Evolutionary conservation across 2,797 vertebrate genomes (phyloP), one percentile per base, ranked within the genome.

Genomic region (Sylvia borin): DNA sequence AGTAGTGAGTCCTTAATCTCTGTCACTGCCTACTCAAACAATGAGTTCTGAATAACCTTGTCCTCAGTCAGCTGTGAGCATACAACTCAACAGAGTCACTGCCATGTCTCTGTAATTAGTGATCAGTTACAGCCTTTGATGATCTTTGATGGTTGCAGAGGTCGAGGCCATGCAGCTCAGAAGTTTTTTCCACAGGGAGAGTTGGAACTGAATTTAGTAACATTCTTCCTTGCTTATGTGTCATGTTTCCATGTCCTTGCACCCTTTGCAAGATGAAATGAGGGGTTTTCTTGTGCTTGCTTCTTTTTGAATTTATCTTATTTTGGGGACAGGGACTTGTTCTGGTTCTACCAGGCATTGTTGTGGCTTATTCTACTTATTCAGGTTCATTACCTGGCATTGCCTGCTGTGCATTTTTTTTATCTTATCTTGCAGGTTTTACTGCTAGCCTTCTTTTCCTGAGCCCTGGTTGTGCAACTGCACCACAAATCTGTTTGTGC

Each of bases 341-440:
- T 57, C 45, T 78, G 17, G 5, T 91, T 88, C 26, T 26, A 53
- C 66, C 32, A 75, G 47, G 13, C 18, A 34, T 61, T 19, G 57
- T 42, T 67, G 5, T n/a, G 66, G 67, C 18, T 58, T 89, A 12
- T 40, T 92, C 40, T 51, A 51, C 25, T 36, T 36, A 8, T 36
- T 36, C 36, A 36, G 36, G 36, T 10, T 36, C 10, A 36, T 36
- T 36, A 36, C 25, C 21, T 81, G 34, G 20, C 42, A 36, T 38
- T 78, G 45, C 74, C 58, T 85, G 74, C 51, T 84, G 7, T 66
- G 16, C 36, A 34, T 79, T 53, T 43, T 43, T 91, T 79, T 73
- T 71, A 85, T 94, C 36, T 90, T 87, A 51, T n/a, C 82, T 87
- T 85, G 55, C 81, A 73, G 71, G 60, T 93, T 91, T 85, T 76